Percentiles rank a stretch among this genome's conserved stretches.
Conservation (phyloP, 2,797 vertebrate genomes). For the Nyctalus aviator region DNA sequence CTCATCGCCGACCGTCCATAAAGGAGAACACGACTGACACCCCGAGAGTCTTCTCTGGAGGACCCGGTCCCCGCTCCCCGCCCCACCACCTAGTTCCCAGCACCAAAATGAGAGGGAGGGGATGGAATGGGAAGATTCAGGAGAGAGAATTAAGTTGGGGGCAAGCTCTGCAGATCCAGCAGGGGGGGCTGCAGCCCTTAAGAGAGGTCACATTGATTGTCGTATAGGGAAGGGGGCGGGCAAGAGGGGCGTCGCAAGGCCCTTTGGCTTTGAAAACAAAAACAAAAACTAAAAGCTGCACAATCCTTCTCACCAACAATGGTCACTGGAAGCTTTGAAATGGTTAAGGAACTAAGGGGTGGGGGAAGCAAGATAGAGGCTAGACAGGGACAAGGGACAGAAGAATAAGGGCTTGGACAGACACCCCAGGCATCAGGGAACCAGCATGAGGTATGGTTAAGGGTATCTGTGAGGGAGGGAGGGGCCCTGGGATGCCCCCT, state of each 20-base stretch:
- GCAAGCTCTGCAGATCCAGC: slow-evolving; percentile 75
- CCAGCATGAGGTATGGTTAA: slow-evolving; percentile 74
- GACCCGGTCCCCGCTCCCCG: slow-evolving; percentile 44
- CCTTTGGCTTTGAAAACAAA: slow-evolving; percentile 85
- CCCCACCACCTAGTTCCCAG: slow-evolving; percentile 68
- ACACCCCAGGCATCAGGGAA: slow-evolving; percentile 65
- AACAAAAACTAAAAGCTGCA: slow-evolving; percentile 80
- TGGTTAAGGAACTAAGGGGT: slow-evolving; percentile 77
- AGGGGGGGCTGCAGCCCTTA: slow-evolving; percentile 87
- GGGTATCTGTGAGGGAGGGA: slow-evolving; percentile 36
- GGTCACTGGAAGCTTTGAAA: slow-evolving; percentile 81
- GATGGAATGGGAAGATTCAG: slow-evolving; percentile 56
- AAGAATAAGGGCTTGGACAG: slow-evolving; percentile 39
- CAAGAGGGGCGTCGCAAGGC: slow-evolving; percentile 74
- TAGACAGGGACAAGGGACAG: not conserved
- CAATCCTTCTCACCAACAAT: slow-evolving; percentile 79
- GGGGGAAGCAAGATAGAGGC: slow-evolving; percentile 17
- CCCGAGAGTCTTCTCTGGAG: slow-evolving; percentile 47
- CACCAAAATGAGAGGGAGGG: slow-evolving; percentile 74
- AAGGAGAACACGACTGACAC: slow-evolving; percentile 90
- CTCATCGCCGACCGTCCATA: slow-evolving; percentile 80
- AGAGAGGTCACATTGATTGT: slow-evolving; percentile 90
- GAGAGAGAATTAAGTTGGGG: slow-evolving; percentile 62
- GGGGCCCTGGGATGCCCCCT: slow-evolving; percentile 51
- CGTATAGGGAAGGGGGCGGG: slow-evolving; percentile 77